phyloP scores from a whole-genome alignment of 2,113 vertebrate genomes.

The Anolis sagrei region DNA sequence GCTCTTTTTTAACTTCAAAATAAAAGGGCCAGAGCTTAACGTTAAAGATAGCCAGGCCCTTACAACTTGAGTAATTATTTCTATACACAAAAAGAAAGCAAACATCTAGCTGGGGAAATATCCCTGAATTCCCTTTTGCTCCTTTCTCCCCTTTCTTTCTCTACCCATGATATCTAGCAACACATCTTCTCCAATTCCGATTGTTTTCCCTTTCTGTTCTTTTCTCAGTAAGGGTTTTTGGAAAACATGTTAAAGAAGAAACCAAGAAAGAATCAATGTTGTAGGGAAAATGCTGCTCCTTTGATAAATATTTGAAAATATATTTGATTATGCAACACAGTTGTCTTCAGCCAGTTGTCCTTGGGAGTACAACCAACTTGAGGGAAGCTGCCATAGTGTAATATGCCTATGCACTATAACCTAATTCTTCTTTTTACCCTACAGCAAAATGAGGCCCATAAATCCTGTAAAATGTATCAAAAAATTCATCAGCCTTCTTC shows the following conservation, averaged over 20 bases:
- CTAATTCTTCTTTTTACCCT: conserved; percentile 46
- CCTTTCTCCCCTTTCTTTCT: not conserved
- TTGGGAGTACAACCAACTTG: not conserved
- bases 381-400: conserved; percentile 31
- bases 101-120: not conserved
- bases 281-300: conserved; percentile 7
- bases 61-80: not conserved
- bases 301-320: conserved; percentile 53
- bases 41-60: too few species aligned
- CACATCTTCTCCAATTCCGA: not conserved
- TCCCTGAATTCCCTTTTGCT: not conserved
- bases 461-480: conserved; percentile 48
- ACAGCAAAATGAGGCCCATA: conserved; percentile 63
- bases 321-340: not conserved
- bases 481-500: conserved; percentile 47
- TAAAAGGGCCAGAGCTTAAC: too few species aligned
- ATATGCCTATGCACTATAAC: conserved; percentile 56
- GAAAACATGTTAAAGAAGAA: not conserved
- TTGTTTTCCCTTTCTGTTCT: too few species aligned
- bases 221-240: not conserved
- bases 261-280: not conserved
- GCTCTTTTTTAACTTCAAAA: too few species aligned
- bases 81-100: not conserved
- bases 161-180: not conserved
- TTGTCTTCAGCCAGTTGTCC: too few species aligned